A percentile compares a stretch with the other conserved stretches of the same genome.
phyloP scores from a whole-genome alignment of 1,140 invertebrate genomes.

The Cydia strobilella region DNA sequence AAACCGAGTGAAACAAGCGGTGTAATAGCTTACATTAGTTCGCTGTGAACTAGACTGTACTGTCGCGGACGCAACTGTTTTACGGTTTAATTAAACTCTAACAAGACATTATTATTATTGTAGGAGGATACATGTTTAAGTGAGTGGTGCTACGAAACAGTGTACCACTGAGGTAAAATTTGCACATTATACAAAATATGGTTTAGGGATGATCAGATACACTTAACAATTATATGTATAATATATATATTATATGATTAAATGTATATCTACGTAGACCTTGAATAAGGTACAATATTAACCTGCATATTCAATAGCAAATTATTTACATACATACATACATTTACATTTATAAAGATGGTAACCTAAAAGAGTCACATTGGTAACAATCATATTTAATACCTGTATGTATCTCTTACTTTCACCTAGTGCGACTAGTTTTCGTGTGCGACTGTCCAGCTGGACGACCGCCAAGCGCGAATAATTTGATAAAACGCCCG shows the following conservation, averaged over 20 bases:
- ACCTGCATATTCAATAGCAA: no score
- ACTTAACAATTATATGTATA: no score
- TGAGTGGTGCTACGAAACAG: not conserved
- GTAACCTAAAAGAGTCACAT: no score
- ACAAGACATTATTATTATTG: slow-evolving; percentile 11
- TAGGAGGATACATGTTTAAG: slow-evolving; percentile 5
- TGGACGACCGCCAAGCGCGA: slow-evolving; percentile 52
- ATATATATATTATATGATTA: no score
- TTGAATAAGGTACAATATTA: no score
- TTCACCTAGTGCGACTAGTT: not conserved
- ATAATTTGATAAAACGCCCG: slow-evolving; percentile 64
- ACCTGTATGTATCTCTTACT: not conserved
- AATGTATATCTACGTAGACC: no score
- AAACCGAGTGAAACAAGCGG: slow-evolving; percentile 35
- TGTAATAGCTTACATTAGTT: slow-evolving; percentile 50
- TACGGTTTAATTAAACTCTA: slow-evolving; percentile 34
- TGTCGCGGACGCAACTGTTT: slow-evolving; percentile 30
- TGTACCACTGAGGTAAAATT: not conserved
- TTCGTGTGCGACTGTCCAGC: not conserved
- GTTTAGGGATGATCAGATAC: not conserved
- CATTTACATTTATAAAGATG: no score
- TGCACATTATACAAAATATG: not conserved
- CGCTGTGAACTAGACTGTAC: slow-evolving; percentile 34
- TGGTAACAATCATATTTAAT: no score
- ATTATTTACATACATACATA: no score